Conservation (phyloP, 2,888 invertebrate genomes). For the Drosophila mimetica region DNA sequence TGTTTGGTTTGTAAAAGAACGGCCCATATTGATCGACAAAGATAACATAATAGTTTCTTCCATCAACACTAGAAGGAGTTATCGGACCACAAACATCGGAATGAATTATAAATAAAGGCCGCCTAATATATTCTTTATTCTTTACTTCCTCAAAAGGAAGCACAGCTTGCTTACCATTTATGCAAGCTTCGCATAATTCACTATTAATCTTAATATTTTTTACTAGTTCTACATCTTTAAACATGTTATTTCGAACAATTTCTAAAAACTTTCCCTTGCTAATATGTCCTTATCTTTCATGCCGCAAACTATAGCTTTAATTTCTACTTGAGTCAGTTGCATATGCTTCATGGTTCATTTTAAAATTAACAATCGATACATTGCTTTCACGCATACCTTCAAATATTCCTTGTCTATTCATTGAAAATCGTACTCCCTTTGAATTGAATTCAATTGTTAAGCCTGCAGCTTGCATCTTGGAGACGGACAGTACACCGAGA, state of each 20-base stretch:
- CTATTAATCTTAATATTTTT: constrained; percentile 9
- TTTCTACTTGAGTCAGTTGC: neutral
- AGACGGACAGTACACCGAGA: constrained; percentile 6
- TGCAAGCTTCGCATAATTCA: constrained; percentile 12
- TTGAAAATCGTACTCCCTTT: neutral
- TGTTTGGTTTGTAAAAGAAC: too few relatives aligned
- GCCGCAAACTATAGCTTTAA: constrained; percentile 4
- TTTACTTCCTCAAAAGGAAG: constrained; percentile 7
- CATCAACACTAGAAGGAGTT: too few relatives aligned
- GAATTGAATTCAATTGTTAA: neutral
- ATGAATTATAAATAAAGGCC: neutral
- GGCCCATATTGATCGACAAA: too few relatives aligned
- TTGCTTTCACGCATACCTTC: neutral
- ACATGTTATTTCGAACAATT: too few relatives aligned
- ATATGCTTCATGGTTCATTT: constrained; percentile 7
- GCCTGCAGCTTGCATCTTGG: constrained; percentile 7
- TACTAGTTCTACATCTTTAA: constrained; percentile 10
- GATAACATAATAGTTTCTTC: too few relatives aligned
- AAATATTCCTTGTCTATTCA: constrained; percentile 6
- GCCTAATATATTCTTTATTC: constrained; percentile 3
- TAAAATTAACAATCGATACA: neutral
- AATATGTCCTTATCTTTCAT: constrained; percentile 4
- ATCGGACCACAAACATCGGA: too few relatives aligned
- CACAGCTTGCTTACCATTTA: constrained; percentile 14
- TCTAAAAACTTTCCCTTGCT: too few relatives aligned